These are phyloP conservation scores for Mobula birostris DNA, from an alignment of 2,113 vertebrate species.

Conservation along the genomic window DNA sequence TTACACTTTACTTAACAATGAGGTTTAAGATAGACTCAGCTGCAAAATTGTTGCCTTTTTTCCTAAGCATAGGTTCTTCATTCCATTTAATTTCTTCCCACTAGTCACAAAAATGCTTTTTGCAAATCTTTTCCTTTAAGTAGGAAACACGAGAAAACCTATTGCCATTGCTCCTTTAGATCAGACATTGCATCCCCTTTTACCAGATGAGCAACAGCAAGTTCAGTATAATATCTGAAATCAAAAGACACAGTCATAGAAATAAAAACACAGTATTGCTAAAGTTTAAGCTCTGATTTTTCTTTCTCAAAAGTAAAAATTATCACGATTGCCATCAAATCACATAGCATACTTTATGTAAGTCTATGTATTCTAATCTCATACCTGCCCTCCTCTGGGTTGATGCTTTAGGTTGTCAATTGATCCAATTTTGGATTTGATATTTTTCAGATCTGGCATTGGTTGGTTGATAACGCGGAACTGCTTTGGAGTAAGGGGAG, in stretches of 20 bases:
- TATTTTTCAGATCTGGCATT: constrained; percentile 84
- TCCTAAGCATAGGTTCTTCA: too few relatives aligned
- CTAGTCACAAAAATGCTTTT: background rate
- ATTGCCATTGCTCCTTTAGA: background rate
- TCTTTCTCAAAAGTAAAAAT: background rate
- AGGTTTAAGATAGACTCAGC: background rate
- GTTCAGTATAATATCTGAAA: background rate
- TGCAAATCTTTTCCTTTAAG: background rate
- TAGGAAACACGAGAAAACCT: background rate
- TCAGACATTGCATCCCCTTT: background rate
- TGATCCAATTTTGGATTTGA: constrained; percentile 90
- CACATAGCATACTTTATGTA: background rate
- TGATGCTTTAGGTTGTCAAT: constrained; percentile 86
- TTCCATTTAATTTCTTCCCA: background rate
- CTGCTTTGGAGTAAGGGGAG: constrained; percentile 79
- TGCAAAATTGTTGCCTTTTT: background rate
- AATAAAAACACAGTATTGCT: background rate
- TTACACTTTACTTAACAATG: background rate
- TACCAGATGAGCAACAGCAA: background rate
- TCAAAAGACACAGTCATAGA: background rate
- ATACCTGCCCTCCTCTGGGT: constrained; percentile 90
- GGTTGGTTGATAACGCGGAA: constrained; percentile 85
- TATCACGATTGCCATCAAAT: background rate
- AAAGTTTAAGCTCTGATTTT: background rate
- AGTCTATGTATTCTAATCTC: constrained; percentile 34